Base-by-base conservation (phyloP, 2,113 vertebrate genomes). In the Nothobranchius furzeri region DNA sequence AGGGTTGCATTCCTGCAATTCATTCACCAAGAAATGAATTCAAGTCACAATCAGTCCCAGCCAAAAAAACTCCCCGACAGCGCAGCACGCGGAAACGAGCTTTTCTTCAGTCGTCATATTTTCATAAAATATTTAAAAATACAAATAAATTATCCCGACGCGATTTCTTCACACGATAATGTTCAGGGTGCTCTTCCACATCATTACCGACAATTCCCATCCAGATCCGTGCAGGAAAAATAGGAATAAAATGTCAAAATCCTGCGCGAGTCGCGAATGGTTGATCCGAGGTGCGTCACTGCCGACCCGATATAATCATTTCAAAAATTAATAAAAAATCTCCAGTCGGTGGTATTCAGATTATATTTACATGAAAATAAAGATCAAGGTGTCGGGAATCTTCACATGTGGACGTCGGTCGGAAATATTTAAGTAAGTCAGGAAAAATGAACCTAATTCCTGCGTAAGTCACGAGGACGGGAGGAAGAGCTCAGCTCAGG, bases 41-140 rank as follows among this genome's bases (percentile, higher is more conserved):
- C 91, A 93, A 93, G 94, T 94, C 93, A 90, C 93, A 91, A 93
- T 91, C 90, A 89, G 64, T 60, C 30, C 85, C 72, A 91, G 89
- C 85, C 89, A 90, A 86, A 89, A 43, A 58, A 57, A 43, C 88
- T 87, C 89, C 87, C 90, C 80, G 78, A 90, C 88, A 87, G 88
- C 88, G 76, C 85, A 68, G 83, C 81, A 85, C 83, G 86, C 88
- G 88, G 88, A 88, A 89, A 88, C 81, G 68, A 70, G 30, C 66
- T 81, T 92, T 83, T 95, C 90, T 92, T 83, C 94, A 93, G 93
- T 95, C 94, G 94, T 96, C 96, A 96, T 95, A 91, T 96, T 97
- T 98, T 96, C 94, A 96, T 95, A 97, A 97, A 97, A 95, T 96
- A 94, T 87, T 94, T 95, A 95, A 95, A 96, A 97, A 97, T 96